Percentiles rank a stretch among this genome's conserved stretches.
Evolutionary conservation across 2,797 vertebrate species (phyloP).

Genomic region (Phalloptychus januarius): DNA sequence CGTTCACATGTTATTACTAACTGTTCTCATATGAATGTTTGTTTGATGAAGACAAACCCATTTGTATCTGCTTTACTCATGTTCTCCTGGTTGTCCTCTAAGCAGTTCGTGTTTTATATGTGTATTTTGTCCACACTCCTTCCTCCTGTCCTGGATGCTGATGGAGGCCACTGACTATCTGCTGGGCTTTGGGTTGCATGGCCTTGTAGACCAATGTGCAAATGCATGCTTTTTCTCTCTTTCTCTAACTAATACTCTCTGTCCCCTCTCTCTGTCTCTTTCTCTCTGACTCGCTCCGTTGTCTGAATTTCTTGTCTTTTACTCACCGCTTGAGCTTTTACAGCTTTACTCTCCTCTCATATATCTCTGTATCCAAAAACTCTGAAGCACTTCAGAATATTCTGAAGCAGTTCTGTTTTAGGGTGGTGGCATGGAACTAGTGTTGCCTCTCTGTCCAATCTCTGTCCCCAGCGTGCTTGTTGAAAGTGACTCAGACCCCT

Average conservation of each 20-base stretch:
- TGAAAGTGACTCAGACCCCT: conserved; percentile 88
- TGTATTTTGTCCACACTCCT: conserved; percentile 61
- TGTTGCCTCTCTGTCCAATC: conserved; percentile 94
- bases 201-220: conserved; percentile 80
- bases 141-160: conserved; percentile 64
- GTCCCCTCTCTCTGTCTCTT: conserved; percentile 36
- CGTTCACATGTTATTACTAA: conserved; percentile 42
- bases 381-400: conserved; percentile 97
- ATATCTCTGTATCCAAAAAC: conserved; percentile 75
- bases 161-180: conserved; percentile 75
- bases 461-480: conserved; percentile 92
- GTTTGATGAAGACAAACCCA: conserved; percentile 8
- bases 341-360: conserved; percentile 89
- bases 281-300: conserved; percentile 39
- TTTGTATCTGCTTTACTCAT: conserved; percentile 67
- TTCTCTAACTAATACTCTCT: conserved; percentile 50
- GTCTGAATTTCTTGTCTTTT: conserved; percentile 58
- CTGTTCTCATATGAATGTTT: neutral
- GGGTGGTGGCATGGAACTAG: conserved; percentile 99
- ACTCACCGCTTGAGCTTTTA: conserved; percentile 89
- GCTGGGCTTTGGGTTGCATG: conserved; percentile 91
- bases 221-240: conserved; percentile 81
- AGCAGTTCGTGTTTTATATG: conserved; percentile 64
- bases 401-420: conserved; percentile 99
- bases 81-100: conserved; percentile 65